phyloP scores from a whole-genome alignment of 2,888 invertebrate genomes.

The Parnassius orleans region DNA sequence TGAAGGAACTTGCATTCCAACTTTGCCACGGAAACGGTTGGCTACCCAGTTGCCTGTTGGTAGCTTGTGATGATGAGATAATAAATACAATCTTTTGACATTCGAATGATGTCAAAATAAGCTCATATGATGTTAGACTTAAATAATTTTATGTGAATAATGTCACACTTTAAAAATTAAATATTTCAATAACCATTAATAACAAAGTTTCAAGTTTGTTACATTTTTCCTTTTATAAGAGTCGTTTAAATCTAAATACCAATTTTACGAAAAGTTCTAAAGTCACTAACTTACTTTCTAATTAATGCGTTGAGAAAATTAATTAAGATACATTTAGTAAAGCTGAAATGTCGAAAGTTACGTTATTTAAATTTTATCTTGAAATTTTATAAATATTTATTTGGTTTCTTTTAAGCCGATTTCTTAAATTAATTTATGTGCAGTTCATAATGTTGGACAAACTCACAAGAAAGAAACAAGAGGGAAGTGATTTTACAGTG shows the following conservation, averaged over 20 bases:
- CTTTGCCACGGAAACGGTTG: too few relatives aligned
- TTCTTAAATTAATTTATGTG: conserved; percentile 14
- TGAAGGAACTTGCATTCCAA: too few relatives aligned
- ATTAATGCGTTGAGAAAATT: conserved; percentile 24
- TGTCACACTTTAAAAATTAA: too few relatives aligned
- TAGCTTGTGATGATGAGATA: too few relatives aligned
- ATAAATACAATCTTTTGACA: too few relatives aligned
- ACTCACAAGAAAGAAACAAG: too few relatives aligned
- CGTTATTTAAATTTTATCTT: conserved; percentile 10
- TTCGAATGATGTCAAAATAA: too few relatives aligned
- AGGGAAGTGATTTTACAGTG: too few relatives aligned
- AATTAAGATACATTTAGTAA: conserved; percentile 25
- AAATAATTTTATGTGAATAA: too few relatives aligned
- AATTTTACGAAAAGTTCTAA: conserved; percentile 19
- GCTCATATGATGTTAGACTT: too few relatives aligned
- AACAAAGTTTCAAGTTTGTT: background rate
- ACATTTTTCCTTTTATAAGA: background rate
- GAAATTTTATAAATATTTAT: conserved; percentile 10
- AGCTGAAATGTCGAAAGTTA: conserved; percentile 10
- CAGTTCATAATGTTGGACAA: too few relatives aligned
- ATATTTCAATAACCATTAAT: background rate
- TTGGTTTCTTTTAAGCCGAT: conserved; percentile 1
- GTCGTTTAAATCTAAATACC: conserved; percentile 16
- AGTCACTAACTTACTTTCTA: conserved; percentile 22
- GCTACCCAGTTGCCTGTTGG: too few relatives aligned